phyloP scores from a whole-genome alignment of 2,113 vertebrate species.

The Boulengeromyrus knoepffleri region DNA sequence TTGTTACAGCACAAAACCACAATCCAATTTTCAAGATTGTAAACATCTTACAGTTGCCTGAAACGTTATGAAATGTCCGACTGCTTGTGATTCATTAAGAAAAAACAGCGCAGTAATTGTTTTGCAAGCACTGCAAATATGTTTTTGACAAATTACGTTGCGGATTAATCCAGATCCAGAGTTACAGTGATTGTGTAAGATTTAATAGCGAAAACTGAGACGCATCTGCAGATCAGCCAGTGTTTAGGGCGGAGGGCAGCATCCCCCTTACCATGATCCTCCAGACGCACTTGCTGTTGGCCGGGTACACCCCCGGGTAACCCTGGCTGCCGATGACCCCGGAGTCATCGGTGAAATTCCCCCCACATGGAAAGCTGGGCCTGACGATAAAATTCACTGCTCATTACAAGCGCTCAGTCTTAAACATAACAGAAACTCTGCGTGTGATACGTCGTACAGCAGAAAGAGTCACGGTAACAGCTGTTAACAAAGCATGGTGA shows the following conservation, averaged over 20 bases:
- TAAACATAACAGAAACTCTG: neutral
- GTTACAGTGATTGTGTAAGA: neutral
- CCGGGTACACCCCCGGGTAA: slow-evolving; percentile 94
- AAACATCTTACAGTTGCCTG: neutral
- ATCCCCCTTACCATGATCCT: slow-evolving; percentile 86
- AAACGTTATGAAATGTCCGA: neutral
- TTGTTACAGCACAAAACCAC: neutral
- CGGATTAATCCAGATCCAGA: neutral
- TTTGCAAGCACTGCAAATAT: neutral
- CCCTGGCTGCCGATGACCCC: slow-evolving; percentile 95
- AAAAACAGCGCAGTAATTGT: neutral
- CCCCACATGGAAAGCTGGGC: slow-evolving; percentile 82
- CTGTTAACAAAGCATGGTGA: neutral
- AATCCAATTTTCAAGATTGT: neutral
- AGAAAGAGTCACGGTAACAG: neutral
- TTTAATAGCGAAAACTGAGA: neutral
- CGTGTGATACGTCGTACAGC: neutral
- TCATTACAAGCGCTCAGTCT: neutral
- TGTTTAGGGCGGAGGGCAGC: too few species aligned
- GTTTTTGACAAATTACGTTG: neutral
- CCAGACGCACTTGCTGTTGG: slow-evolving; percentile 97
- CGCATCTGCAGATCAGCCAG: neutral
- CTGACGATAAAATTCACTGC: slow-evolving; percentile 45
- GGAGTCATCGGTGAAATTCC: slow-evolving; percentile 81
- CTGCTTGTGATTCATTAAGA: neutral